These are phyloP conservation scores for Climacteris rufus DNA, from an alignment of 2,113 vertebrate species.

Conservation along the genomic window DNA sequence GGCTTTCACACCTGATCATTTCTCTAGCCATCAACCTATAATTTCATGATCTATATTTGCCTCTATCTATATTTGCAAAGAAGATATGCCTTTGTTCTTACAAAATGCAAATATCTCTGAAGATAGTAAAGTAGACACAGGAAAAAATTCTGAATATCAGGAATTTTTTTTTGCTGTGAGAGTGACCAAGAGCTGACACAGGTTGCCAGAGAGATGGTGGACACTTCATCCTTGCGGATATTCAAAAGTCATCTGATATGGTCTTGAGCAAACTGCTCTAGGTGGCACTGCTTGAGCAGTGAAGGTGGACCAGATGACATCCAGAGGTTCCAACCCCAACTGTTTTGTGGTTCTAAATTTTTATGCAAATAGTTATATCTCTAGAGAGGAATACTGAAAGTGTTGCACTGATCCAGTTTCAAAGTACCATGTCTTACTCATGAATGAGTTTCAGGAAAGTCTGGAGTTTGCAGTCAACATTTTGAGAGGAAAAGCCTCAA, in stretches of 20 bases:
- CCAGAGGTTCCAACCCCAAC: not conserved
- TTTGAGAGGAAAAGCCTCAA: not conserved
- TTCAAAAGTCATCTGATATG: not conserved
- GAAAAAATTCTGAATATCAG: not conserved
- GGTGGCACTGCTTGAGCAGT: not conserved
- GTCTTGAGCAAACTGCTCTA: not conserved
- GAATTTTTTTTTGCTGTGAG: not conserved
- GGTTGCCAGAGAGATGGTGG: fast-evolving
- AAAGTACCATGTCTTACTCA: not conserved
- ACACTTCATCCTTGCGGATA: not conserved
- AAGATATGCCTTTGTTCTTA: not conserved
- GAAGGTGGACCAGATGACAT: not conserved
- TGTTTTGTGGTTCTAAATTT: not conserved
- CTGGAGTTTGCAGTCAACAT: not conserved
- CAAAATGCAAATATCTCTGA: not conserved
- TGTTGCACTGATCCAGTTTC: not conserved
- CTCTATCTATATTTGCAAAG: not conserved
- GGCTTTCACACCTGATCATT: not conserved
- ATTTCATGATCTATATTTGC: not conserved
- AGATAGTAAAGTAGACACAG: not conserved
- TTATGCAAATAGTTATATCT: not conserved
- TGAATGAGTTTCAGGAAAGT: not conserved
- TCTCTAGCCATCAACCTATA: not conserved
- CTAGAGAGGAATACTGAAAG: not conserved
- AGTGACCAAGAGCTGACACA: not conserved